Percentiles rank a stretch among this genome's conserved stretches.
phyloP scores from a whole-genome alignment of 64 coral and sea anemone species.

The Actinia tenebrosa region DNA sequence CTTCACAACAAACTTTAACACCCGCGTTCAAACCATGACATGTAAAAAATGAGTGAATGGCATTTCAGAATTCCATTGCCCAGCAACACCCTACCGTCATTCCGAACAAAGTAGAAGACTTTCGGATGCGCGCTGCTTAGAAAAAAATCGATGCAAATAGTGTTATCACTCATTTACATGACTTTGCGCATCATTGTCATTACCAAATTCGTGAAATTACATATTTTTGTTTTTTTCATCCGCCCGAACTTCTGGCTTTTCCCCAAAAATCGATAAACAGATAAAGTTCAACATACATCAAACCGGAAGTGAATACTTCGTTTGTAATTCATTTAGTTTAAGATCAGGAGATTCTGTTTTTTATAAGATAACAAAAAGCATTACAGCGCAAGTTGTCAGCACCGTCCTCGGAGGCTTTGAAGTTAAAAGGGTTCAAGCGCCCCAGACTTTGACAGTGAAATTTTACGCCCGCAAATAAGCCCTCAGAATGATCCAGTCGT shows the following conservation, averaged over 20 bases:
- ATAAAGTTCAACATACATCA: neutral
- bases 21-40: too few species aligned
- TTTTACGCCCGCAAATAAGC: neutral
- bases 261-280: neutral
- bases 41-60: too few species aligned
- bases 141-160: too few species aligned
- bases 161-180: too few species aligned
- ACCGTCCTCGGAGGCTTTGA: neutral
- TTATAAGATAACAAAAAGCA: constrained; percentile 6
- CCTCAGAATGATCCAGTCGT: neutral
- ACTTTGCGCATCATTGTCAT: neutral
- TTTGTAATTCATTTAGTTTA: neutral
- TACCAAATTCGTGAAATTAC: neutral
- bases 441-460: neutral
- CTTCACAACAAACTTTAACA: too few species aligned
- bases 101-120: too few species aligned
- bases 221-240: neutral
- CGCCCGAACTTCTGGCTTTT: neutral
- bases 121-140: too few species aligned
- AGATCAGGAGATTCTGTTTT: neutral
- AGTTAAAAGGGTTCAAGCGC: neutral
- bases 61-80: too few species aligned
- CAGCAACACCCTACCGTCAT: too few species aligned
- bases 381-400: constrained; percentile 2
- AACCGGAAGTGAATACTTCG: neutral